Percentiles rank a stretch among this genome's conserved stretches.
phyloP scores from a whole-genome alignment of 2,888 invertebrate species.

The Troilus luridus region DNA sequence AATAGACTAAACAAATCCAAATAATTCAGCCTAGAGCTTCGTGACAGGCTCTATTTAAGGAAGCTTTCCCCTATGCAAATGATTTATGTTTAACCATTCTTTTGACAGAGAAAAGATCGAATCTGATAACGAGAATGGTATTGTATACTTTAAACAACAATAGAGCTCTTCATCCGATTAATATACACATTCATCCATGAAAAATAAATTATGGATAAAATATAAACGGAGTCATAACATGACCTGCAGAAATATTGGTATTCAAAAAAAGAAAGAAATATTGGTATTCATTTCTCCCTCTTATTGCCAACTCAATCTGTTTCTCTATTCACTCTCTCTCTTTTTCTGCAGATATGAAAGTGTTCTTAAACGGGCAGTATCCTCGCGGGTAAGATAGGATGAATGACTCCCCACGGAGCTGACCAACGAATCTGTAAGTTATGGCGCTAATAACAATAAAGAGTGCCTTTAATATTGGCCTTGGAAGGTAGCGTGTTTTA shows the following conservation, averaged over 20 bases:
- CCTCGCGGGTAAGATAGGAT: background rate
- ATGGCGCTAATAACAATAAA: constrained; percentile 11
- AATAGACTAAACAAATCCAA: background rate
- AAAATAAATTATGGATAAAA: too few species aligned
- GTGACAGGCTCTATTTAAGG: background rate
- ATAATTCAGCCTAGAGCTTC: background rate
- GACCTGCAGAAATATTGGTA: too few species aligned
- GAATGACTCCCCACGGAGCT: background rate
- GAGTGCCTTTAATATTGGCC: background rate
- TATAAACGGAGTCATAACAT: too few species aligned
- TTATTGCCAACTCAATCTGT: background rate
- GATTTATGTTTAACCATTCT: background rate
- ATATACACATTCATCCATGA: too few species aligned
- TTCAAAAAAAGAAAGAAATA: too few species aligned
- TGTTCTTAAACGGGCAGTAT: background rate
- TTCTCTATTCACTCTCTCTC: background rate
- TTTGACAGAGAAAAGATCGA: background rate
- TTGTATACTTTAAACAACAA: too few species aligned
- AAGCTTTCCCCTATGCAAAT: background rate
- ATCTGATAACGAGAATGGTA: background rate
- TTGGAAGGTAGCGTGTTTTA: background rate
- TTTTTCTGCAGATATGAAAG: background rate
- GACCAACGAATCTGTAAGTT: background rate
- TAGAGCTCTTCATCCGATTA: too few species aligned
- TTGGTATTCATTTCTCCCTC: too few species aligned